Evolutionary conservation across 2,888 invertebrate species (phyloP), one percentile per base, ranked within the genome.

Genomic region (Eupsilia transversa): DNA sequence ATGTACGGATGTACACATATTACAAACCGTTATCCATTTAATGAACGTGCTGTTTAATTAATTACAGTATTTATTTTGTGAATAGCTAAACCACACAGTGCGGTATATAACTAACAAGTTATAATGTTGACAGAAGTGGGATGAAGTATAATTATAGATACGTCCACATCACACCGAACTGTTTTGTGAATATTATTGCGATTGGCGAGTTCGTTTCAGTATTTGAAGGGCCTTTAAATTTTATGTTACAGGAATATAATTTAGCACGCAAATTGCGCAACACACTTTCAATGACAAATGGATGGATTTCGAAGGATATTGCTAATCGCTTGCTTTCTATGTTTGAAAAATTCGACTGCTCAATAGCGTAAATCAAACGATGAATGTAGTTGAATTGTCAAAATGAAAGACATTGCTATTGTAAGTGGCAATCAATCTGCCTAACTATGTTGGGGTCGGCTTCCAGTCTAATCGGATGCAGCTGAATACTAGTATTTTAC

Each of bases 141-240:
- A 52, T 74, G 69, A 56, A 54, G 61, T 61, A 52, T 71, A 80
- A 80, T 86, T n/a, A n/a, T n/a, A n/a, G n/a, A 78, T 69, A 78
- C 56, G 68, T 74, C 61, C 30, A 59, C 66, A 73, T 79, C 78
- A 79, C 63, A 66, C 63, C 60, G 71, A 63, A 69, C 71, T 74
- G 68, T 83, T 76, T 69, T 78, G 67, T 79, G 6, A 65, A 41
- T 56, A 35, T 71, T 79, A 83, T 82, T 82, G 68, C 83, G 83
- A 77, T 65, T 46, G n/a, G 23, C 1, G 43, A 63, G 57, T 54
- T 65, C 52, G 30, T 66, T 72, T 71, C 23, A 23, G 52, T 46
- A 33, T 66, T 72, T 57, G 33, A 59, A 77, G 33, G 33, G 4
- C 20, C 23, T 63, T 72, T 63, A 54, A 54, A 59, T 72, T 69